Evolutionary conservation across 1,140 invertebrate species (phyloP).

Genomic region (Calosoma granatense): DNA sequence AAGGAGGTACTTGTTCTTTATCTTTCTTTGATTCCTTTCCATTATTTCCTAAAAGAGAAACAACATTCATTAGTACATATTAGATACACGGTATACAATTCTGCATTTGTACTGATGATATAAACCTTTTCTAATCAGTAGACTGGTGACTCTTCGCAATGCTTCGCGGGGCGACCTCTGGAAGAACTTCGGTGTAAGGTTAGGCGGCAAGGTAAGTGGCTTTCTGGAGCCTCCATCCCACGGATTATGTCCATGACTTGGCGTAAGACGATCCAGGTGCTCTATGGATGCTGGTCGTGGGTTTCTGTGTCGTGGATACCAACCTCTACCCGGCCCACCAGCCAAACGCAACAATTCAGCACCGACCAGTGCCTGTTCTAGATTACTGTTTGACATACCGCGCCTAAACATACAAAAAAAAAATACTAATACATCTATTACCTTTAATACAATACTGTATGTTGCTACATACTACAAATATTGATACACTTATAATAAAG

Average conservation of each 20-base stretch:
- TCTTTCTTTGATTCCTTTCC: conserved; percentile 53
- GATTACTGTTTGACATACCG: neutral
- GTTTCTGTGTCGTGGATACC: conserved; percentile 66
- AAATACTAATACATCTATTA: neutral
- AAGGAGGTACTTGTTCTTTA: conserved; percentile 39
- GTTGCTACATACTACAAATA: neutral
- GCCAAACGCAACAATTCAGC: conserved; percentile 65
- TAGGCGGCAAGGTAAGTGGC: conserved; percentile 70
- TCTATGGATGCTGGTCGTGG: conserved; percentile 71
- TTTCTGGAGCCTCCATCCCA: conserved; percentile 49
- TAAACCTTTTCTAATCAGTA: conserved; percentile 75
- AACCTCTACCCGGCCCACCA: conserved; percentile 68
- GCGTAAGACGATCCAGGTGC: conserved; percentile 62
- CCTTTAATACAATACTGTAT: too few species aligned
- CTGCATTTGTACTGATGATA: conserved; percentile 5
- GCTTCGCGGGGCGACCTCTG: conserved; percentile 75
- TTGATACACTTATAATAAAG: conserved; percentile 23
- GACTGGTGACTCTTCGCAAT: conserved; percentile 71
- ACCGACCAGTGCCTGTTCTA: conserved; percentile 55
- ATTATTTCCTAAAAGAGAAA: conserved; percentile 52
- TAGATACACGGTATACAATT: conserved; percentile 4
- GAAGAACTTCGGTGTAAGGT: conserved; percentile 75
- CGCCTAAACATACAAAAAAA: neutral
- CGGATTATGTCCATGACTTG: conserved; percentile 36
- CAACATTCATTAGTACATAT: conserved; percentile 14